Evolutionary conservation across 2,797 vertebrate genomes (phyloP).

Genomic region (Platyrinchus mystaceus): DNA sequence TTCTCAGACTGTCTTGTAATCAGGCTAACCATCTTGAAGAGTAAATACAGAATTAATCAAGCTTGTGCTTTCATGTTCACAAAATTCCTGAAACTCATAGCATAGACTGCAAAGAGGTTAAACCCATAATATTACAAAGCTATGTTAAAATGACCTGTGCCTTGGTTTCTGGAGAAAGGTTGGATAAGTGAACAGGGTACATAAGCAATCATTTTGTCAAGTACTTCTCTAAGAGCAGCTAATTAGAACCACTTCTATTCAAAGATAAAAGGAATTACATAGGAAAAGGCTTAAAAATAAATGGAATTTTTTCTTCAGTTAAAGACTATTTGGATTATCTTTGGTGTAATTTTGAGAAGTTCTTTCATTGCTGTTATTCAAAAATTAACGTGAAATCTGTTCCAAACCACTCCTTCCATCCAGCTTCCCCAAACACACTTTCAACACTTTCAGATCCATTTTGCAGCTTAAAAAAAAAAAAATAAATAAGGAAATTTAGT

Average conservation of each 20-base stretch:
- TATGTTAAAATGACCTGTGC: not conserved
- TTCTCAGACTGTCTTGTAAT: slow-evolving; percentile 38
- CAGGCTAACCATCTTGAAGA: not conserved
- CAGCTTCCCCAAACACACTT: not conserved
- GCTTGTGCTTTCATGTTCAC: not conserved
- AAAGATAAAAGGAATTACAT: not conserved
- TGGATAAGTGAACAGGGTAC: not conserved
- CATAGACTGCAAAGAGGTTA: not conserved
- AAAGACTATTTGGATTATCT: not conserved
- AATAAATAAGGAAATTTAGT: not conserved
- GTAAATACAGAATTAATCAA: slow-evolving; percentile 52
- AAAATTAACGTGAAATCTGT: not conserved
- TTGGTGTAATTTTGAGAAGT: not conserved
- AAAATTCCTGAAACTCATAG: not conserved
- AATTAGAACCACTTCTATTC: slow-evolving; percentile 23
- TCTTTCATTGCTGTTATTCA: not conserved
- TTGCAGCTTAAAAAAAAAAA: not conserved
- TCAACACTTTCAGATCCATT: not conserved
- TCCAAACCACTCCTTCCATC: not conserved
- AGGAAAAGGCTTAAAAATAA: not conserved
- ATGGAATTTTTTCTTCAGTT: not conserved
- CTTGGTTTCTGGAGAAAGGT: not conserved
- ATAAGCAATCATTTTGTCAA: slow-evolving; percentile 17
- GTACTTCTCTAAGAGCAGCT: slow-evolving; percentile 1
- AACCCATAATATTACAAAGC: not conserved